Evolutionary conservation across 2,113 vertebrate species (phyloP).

Genomic region (Varanus salvator): DNA sequence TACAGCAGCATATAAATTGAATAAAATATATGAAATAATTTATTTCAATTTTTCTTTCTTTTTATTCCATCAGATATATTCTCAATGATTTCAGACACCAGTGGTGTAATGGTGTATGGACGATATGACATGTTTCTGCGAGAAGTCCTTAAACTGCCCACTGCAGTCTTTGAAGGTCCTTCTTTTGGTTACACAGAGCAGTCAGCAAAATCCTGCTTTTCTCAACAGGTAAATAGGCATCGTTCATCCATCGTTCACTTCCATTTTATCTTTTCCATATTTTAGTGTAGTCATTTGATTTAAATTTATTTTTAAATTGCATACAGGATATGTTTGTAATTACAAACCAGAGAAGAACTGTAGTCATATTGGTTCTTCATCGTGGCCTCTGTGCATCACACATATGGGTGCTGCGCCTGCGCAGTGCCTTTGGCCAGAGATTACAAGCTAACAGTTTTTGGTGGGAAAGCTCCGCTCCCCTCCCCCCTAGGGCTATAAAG

Average conservation of each 20-base stretch:
- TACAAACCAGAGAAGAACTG: not conserved
- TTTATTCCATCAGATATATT: slow-evolving; percentile 89
- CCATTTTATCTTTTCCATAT: not conserved
- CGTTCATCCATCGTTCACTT: not conserved
- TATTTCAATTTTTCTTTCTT: slow-evolving; percentile 25
- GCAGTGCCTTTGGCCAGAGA: too few species aligned
- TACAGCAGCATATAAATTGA: too few species aligned
- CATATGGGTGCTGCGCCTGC: too few species aligned
- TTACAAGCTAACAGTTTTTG: too few species aligned
- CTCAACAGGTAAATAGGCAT: slow-evolving; percentile 85
- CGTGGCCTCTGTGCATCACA: too few species aligned
- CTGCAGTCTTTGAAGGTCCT: slow-evolving; percentile 95
- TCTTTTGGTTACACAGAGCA: slow-evolving; percentile 98
- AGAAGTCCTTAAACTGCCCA: slow-evolving; percentile 95
- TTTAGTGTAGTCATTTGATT: not conserved
- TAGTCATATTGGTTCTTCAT: not conserved
- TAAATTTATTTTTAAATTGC: not conserved
- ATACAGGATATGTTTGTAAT: not conserved
- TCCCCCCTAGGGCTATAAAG: too few species aligned
- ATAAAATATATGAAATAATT: not conserved
- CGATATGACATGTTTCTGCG: slow-evolving; percentile 94
- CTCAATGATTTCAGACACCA: slow-evolving; percentile 95
- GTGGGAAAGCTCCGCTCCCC: too few species aligned
- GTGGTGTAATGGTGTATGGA: slow-evolving; percentile 91
- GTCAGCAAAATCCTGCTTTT: slow-evolving; percentile 91